Percentiles rank a stretch among this genome's conserved stretches.
These are phyloP conservation scores for Rugalucina vietnamica DNA, from an alignment of 2,888 invertebrate species.

Conservation along the genomic window DNA sequence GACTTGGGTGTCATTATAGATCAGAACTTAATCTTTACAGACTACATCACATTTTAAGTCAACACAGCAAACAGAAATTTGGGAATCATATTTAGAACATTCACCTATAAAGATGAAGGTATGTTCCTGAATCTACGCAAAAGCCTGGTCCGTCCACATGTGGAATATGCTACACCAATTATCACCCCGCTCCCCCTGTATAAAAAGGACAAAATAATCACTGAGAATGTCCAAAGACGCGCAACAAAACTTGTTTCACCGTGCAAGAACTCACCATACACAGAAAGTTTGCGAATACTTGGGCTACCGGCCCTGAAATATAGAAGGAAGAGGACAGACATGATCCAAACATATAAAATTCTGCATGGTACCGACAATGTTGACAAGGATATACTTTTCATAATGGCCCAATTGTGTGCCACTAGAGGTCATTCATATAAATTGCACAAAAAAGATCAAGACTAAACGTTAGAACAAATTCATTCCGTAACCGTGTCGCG, in stretches of 20 bases:
- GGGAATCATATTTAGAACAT: constrained; percentile 25
- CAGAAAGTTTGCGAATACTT: constrained; percentile 5
- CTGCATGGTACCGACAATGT: background rate
- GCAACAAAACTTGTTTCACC: constrained; percentile 20
- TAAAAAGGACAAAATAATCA: constrained; percentile 12
- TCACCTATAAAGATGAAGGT: constrained; percentile 14
- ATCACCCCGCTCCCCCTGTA: constrained; percentile 25
- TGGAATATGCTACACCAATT: constrained; percentile 30
- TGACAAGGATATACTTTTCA: background rate
- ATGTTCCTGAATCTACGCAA: constrained; percentile 35
- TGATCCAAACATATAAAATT: constrained; percentile 28
- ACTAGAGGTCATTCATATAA: background rate
- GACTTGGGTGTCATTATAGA: constrained; percentile 31
- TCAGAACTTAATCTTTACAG: constrained; percentile 16
- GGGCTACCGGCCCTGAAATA: constrained; percentile 13
- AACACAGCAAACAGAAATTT: constrained; percentile 35
- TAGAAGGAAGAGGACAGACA: constrained; percentile 5
- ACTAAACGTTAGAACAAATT: background rate
- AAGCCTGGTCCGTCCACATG: constrained; percentile 31
- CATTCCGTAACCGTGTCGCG: background rate
- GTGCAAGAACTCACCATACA: background rate
- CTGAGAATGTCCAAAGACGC: constrained; percentile 36
- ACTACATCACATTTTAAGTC: constrained; percentile 13
- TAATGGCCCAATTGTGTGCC: background rate
- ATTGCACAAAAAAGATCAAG: background rate